These are phyloP conservation scores for Chrysochloris asiatica DNA, from an alignment of 2,113 vertebrate species.

Conservation along the genomic window DNA sequence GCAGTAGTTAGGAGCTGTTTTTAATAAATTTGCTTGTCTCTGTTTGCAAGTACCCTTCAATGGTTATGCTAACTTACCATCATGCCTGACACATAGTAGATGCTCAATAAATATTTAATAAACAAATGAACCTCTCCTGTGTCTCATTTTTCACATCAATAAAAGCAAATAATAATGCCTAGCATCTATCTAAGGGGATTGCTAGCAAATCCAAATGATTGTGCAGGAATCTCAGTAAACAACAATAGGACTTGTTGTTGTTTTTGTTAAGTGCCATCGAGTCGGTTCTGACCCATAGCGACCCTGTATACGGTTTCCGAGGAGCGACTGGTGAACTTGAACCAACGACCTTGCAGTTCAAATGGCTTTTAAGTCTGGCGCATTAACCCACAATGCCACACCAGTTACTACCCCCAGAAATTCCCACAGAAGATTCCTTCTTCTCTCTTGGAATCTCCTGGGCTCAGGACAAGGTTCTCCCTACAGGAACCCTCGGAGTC, in stretches of 20 bases:
- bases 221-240: neutral
- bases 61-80: neutral
- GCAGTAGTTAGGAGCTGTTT: neutral
- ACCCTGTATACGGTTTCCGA: no score
- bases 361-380: no score
- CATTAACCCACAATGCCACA: no score
- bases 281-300: no score
- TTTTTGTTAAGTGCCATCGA: no score
- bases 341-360: no score
- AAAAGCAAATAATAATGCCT: neutral
- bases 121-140: neutral
- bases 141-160: neutral
- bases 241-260: neutral
- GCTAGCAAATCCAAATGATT: neutral
- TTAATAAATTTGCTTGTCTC: conserved; percentile 10
- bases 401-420: neutral
- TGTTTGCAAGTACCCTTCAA: neutral
- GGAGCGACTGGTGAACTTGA: no score
- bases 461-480: neutral
- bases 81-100: neutral
- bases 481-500: neutral
- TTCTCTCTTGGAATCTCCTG: neutral
- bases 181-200: neutral
- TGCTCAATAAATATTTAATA: conserved; percentile 30
- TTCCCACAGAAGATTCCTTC: neutral